Percentiles rank a stretch among this genome's conserved stretches.
Conservation (phyloP, 2,113 vertebrate species). For the Hippocampus barbouri region DNA sequence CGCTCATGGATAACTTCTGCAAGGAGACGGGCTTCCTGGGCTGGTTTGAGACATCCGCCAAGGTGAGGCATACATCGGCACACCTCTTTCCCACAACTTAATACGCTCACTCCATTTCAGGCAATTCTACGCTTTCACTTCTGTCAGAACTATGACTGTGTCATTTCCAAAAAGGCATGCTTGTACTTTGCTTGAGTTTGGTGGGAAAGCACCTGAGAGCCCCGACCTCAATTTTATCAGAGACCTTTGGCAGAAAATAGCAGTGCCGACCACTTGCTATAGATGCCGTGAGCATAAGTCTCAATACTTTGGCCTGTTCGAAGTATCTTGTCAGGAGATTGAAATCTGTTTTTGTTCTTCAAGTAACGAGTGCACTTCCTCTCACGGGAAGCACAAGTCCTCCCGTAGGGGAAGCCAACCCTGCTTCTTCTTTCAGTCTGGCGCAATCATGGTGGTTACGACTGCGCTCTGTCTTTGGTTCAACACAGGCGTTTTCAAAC, state of each 20-base stretch:
- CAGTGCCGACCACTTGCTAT: too few relatives aligned
- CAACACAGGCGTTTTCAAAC: background rate
- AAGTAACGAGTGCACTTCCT: constrained; percentile 10
- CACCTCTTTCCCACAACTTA: background rate
- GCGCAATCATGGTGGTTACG: constrained; percentile 12
- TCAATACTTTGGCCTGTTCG: too few relatives aligned
- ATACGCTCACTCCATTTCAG: background rate
- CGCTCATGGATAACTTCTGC: constrained; percentile 92
- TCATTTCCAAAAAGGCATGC: background rate
- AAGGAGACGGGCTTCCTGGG: constrained; percentile 91
- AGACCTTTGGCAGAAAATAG: too few relatives aligned
- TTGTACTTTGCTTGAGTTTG: background rate
- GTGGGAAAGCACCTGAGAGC: too few relatives aligned
- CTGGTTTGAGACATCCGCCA: constrained; percentile 98
- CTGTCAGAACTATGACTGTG: background rate
- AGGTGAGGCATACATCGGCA: constrained; percentile 74
- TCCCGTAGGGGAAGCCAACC: background rate
- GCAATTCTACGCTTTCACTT: too few relatives aligned
- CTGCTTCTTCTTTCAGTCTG: constrained; percentile 4
- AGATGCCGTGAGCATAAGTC: too few relatives aligned
- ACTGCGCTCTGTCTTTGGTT: constrained; percentile 1
- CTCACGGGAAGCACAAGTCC: constrained; percentile 4
- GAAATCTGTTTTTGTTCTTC: background rate
- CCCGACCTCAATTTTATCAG: too few relatives aligned
- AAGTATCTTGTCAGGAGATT: too few relatives aligned